A percentile compares a stretch with the other conserved stretches of the same genome.
phyloP scores from a whole-genome alignment of 2,888 invertebrate species.

The Trypoxylon attenuatum region DNA sequence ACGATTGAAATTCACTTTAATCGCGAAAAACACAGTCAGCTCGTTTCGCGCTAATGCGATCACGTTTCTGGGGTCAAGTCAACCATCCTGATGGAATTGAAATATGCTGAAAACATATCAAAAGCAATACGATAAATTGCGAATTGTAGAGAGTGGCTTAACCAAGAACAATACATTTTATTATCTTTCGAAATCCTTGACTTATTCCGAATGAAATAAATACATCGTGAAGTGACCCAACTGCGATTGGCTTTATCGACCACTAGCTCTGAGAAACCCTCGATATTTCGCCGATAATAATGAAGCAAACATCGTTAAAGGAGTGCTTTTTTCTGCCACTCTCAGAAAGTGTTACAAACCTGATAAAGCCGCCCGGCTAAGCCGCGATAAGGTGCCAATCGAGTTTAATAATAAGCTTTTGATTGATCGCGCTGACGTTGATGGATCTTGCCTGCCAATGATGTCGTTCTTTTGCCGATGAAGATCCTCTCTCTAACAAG shows the following conservation, averaged over 20 bases:
- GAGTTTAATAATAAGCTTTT: neutral
- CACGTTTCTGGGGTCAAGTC: too few species aligned
- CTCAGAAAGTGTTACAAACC: neutral
- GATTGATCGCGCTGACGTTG: neutral
- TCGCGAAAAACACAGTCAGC: constrained; percentile 1
- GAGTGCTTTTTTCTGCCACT: neutral
- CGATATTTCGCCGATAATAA: neutral
- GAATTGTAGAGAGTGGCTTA: too few species aligned
- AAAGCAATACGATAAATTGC: too few species aligned
- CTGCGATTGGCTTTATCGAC: too few species aligned
- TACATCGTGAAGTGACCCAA: too few species aligned
- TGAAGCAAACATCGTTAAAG: neutral
- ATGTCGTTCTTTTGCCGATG: neutral
- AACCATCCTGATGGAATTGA: too few species aligned
- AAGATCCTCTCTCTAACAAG: neutral
- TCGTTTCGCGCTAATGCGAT: neutral
- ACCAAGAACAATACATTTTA: too few species aligned
- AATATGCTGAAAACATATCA: too few species aligned
- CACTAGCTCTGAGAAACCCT: too few species aligned
- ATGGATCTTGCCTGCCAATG: neutral
- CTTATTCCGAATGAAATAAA: too few species aligned
- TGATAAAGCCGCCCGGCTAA: neutral
- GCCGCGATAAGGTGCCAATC: neutral
- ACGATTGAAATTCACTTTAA: constrained; percentile 8
- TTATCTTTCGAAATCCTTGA: too few species aligned